Evolutionary conservation across 2,888 invertebrate species (phyloP), one percentile per base, ranked within the genome.

Genomic region (Ashinkailepas kermadecensis): DNA sequence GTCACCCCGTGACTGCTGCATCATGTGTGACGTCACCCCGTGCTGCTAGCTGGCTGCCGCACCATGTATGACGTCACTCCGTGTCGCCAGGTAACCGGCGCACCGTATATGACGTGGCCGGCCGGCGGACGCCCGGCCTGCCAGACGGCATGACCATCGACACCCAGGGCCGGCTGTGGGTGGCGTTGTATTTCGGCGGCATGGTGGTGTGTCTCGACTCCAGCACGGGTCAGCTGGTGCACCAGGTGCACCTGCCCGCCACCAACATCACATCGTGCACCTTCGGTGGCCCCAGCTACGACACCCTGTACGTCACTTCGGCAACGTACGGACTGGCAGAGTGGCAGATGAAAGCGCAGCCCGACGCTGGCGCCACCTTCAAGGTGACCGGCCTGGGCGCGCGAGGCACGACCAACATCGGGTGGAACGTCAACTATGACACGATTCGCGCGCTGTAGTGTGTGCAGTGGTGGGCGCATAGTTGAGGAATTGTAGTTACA

Each of bases 141-240:
- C 89, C 89, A 0, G 89, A 89, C 84, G 89, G 89, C 0, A 88
- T 95, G 93, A 92, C 93, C 83, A 93, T 93, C 82, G 95, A 95
- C 88, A 89, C 90, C 0, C 91, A 93, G 54, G 89, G 86, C 9
- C 88, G 88, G 81, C 83, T 89, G 6, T 89, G 89, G 89, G 87
- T 89, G 11, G 89, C 89, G 6, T 87, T 86, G 82, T 89, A 86
- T 85, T 89, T 89, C 82, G 93, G 92, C 18, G 90, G 91, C 83
- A 89, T 91, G 86, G 86, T 84, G 15, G 67, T 83, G 25, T 83
- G 83, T 79, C 21, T 84, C 6, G 84, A 84, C 80, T 82, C 84
- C 11, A 78, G 64, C 56, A 80, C 80, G 1, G 82, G 82, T 1
- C 85, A 86, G 81, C 82, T 85, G 39, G 82, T 88, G 18, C 85